Percentiles rank a stretch among this genome's conserved stretches.
phyloP scores from a whole-genome alignment of 1,140 invertebrate genomes.

The Gryon sp. region DNA sequence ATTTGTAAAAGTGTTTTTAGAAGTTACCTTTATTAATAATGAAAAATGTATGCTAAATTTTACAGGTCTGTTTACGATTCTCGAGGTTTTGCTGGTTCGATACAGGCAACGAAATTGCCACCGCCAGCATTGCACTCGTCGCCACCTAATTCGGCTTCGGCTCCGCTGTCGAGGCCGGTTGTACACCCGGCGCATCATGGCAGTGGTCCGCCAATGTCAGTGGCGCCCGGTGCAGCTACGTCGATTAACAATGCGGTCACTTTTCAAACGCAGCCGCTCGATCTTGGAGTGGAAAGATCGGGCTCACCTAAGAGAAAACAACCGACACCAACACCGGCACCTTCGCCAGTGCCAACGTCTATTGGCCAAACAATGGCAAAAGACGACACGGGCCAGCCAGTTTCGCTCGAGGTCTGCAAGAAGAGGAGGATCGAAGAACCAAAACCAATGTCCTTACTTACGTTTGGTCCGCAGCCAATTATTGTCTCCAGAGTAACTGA shows the following conservation, averaged over 20 bases:
- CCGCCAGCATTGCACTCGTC: slow-evolving; percentile 78
- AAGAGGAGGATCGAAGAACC: slow-evolving; percentile 75
- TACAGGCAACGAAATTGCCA: slow-evolving; percentile 79
- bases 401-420: slow-evolving; percentile 80
- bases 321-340: slow-evolving; percentile 64
- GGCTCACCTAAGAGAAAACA: slow-evolving; percentile 82
- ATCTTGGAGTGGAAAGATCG: slow-evolving; percentile 83
- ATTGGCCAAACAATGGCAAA: slow-evolving; percentile 51
- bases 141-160: slow-evolving; percentile 76
- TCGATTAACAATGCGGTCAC: slow-evolving; percentile 62
- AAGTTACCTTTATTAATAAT: too few relatives aligned
- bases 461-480: slow-evolving; percentile 72
- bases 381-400: slow-evolving; percentile 71
- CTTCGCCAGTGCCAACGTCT: slow-evolving; percentile 7
- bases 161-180: slow-evolving; percentile 75
- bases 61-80: slow-evolving; percentile 77
- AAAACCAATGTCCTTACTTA: slow-evolving; percentile 74
- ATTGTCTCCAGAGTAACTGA: slow-evolving; percentile 84
- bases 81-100: slow-evolving; percentile 77
- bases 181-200: slow-evolving; percentile 74
- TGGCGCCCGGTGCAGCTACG: slow-evolving; percentile 24
- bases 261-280: slow-evolving; percentile 86
- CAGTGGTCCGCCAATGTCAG: slow-evolving; percentile 68
- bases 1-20: too few relatives aligned
- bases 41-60: slow-evolving; percentile 7